These are phyloP conservation scores for Archegozetes longisetosus DNA, from an alignment of 1,140 invertebrate genomes.

Conservation along the genomic window DNA sequence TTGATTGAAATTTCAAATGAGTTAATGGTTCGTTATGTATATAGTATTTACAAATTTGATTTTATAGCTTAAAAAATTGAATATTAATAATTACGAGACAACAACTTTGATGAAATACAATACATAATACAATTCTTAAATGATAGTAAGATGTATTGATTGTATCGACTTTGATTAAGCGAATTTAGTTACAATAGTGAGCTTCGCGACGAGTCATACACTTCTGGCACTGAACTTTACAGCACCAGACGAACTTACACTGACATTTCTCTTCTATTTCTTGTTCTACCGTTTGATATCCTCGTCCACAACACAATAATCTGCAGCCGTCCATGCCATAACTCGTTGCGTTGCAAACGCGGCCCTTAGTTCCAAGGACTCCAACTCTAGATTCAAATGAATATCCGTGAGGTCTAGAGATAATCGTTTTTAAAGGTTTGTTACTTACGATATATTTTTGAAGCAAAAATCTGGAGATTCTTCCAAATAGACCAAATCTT, in stretches of 20 bases:
- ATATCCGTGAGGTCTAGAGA: neutral
- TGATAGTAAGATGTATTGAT: too few species aligned
- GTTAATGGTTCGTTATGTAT: too few species aligned
- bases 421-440: neutral
- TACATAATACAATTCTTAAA: too few species aligned
- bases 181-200: slow-evolving; percentile 14
- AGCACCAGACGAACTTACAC: slow-evolving; percentile 89
- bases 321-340: slow-evolving; percentile 63
- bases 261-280: slow-evolving; percentile 64
- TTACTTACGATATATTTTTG: slow-evolving; percentile 57
- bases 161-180: too few species aligned
- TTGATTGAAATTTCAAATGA: too few species aligned
- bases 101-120: too few species aligned
- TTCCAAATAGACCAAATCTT: slow-evolving; percentile 60
- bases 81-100: too few species aligned
- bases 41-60: too few species aligned
- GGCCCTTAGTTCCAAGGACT: slow-evolving; percentile 59
- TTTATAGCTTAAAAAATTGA: too few species aligned
- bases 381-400: slow-evolving; percentile 39
- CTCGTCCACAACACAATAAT: slow-evolving; percentile 65
- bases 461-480: slow-evolving; percentile 74
- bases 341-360: slow-evolving; percentile 59
- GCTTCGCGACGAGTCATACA: slow-evolving; percentile 34
- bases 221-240: slow-evolving; percentile 74
- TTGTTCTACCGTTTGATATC: slow-evolving; percentile 48